A percentile compares a stretch with the other conserved stretches of the same genome.
Conservation (phyloP, 2,113 vertebrate genomes). For the Aegotheles bennettii region DNA sequence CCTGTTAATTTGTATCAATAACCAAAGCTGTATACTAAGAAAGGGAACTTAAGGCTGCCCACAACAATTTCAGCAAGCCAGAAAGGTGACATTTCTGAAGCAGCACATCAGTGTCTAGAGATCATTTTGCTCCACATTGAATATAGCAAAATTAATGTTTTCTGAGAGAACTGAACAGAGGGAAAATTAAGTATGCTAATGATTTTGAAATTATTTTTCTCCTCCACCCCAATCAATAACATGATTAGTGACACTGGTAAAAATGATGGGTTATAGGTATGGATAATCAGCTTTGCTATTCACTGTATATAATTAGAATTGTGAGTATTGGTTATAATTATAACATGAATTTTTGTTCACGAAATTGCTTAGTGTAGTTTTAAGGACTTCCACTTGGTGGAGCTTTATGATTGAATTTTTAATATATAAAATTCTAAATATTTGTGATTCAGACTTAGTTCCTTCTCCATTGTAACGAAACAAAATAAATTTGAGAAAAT, state of each 20-base stretch:
- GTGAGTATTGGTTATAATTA: neutral
- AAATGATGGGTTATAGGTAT: neutral
- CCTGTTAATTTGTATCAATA: slow-evolving; percentile 56
- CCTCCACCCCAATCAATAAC: neutral
- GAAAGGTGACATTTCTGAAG: neutral
- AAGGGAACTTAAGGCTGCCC: slow-evolving; percentile 8
- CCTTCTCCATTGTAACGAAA: neutral
- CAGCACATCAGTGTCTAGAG: neutral
- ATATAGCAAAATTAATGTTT: neutral
- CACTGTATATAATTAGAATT: neutral
- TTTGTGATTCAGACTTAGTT: neutral
- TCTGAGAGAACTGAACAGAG: neutral
- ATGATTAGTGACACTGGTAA: neutral
- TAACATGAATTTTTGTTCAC: neutral
- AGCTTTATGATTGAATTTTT: slow-evolving; percentile 79
- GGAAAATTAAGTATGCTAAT: neutral
- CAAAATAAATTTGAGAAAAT: slow-evolving; percentile 22
- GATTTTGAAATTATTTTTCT: neutral
- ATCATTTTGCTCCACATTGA: neutral
- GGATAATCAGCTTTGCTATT: neutral
- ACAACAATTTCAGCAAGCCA: neutral
- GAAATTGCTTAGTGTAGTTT: slow-evolving; percentile 59
- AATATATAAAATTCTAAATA: slow-evolving; percentile 29
- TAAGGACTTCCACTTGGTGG: slow-evolving; percentile 76
- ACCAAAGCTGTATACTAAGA: neutral